Evolutionary conservation across 1,140 invertebrate genomes (phyloP).

Genomic region (Vollenhovia emeryi): DNA sequence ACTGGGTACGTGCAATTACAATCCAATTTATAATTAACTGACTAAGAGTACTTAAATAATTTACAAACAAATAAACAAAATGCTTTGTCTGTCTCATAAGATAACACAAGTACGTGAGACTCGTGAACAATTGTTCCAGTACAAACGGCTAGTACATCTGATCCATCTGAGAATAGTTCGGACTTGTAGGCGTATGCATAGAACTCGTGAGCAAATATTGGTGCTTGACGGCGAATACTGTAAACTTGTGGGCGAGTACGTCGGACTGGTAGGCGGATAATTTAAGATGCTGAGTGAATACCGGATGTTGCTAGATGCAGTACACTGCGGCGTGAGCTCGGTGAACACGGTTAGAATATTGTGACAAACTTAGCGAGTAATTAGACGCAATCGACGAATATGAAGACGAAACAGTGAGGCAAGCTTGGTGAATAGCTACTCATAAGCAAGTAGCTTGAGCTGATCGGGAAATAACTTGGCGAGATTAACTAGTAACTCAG

Average conservation of each 20-base stretch:
- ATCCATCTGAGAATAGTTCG: constrained; percentile 91
- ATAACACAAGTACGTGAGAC: constrained; percentile 92
- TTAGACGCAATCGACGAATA: constrained; percentile 91
- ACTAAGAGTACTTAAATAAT: background rate
- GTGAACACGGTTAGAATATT: constrained; percentile 91
- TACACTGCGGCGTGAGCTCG: constrained; percentile 91
- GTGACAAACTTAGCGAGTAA: constrained; percentile 90
- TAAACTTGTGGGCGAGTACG: constrained; percentile 93
- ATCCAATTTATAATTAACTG: too few relatives aligned
- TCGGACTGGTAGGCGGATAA: constrained; percentile 91
- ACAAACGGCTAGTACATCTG: constrained; percentile 92
- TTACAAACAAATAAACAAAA: constrained; percentile 6
- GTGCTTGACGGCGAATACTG: constrained; percentile 93
- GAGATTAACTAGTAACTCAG: constrained; percentile 89
- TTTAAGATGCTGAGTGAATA: constrained; percentile 89
- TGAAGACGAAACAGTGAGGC: constrained; percentile 91
- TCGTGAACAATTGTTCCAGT: constrained; percentile 92
- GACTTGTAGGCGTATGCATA: constrained; percentile 90
- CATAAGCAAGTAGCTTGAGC: constrained; percentile 91
- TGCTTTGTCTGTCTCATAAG: constrained; percentile 85
- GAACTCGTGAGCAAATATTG: constrained; percentile 94
- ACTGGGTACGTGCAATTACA: too few relatives aligned
- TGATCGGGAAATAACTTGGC: constrained; percentile 88
- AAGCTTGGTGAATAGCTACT: constrained; percentile 91
- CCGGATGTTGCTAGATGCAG: constrained; percentile 88